phyloP scores from a whole-genome alignment of 64 coral and sea anemone genomes.

The Montipora sp. region DNA sequence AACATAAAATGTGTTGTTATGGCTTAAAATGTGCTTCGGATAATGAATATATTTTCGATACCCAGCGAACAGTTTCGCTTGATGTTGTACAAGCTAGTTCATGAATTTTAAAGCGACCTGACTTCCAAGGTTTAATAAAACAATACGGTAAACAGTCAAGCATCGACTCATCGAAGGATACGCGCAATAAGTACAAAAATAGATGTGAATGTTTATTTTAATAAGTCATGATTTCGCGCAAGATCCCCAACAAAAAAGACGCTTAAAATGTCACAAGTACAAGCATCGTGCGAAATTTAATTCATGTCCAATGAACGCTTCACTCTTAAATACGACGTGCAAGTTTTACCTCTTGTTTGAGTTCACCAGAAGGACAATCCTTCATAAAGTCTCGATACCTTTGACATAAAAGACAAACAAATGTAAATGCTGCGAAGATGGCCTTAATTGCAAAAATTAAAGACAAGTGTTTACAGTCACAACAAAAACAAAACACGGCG shows the following conservation, averaged over 20 bases:
- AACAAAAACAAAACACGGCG: constrained; percentile 39
- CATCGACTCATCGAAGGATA: neutral
- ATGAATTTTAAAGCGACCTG: neutral
- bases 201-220: neutral
- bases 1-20: too few relatives aligned
- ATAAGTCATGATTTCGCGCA: neutral
- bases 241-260: neutral
- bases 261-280: neutral
- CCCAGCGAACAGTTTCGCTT: too few relatives aligned
- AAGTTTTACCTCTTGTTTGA: constrained; percentile 88
- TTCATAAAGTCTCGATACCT: constrained; percentile 99
- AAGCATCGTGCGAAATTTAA: neutral
- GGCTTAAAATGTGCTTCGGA: too few relatives aligned
- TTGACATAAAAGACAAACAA: neutral
- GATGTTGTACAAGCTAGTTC: too few relatives aligned
- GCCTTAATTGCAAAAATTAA: neutral
- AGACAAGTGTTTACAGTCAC: neutral
- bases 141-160: neutral
- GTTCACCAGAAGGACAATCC: constrained; percentile 94
- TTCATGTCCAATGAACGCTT: too few relatives aligned
- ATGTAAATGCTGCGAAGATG: neutral
- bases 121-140: neutral
- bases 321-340: neutral
- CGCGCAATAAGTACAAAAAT: neutral
- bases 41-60: neutral